Percentiles rank a stretch among this genome's conserved stretches.
These are phyloP conservation scores for Sporophila hypoxantha DNA, from an alignment of 2,113 vertebrate genomes.

Conservation along the genomic window DNA sequence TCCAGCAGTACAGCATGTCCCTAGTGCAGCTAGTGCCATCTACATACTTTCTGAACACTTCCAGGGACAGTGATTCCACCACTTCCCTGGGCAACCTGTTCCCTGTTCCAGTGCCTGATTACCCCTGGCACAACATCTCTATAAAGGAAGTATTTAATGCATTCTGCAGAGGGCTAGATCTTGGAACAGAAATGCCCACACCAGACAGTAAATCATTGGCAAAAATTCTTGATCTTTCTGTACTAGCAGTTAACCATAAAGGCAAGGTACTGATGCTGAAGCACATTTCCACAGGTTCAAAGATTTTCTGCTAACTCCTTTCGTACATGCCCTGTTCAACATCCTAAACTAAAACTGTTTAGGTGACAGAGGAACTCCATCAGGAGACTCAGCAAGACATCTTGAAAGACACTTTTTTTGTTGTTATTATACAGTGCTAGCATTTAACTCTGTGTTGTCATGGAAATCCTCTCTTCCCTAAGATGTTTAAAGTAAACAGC, in stretches of 20 bases:
- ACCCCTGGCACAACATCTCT: background rate
- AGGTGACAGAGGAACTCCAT: background rate
- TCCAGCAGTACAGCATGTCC: background rate
- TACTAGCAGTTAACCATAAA: background rate
- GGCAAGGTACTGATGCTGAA: background rate
- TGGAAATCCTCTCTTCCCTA: slow-evolving; percentile 27
- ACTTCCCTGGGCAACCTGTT: background rate
- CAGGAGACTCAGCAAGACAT: background rate
- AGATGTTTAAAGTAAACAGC: slow-evolving; percentile 38
- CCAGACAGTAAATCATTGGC: background rate
- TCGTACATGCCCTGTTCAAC: background rate
- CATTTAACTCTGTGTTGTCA: slow-evolving; percentile 13
- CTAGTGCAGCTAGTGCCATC: background rate
- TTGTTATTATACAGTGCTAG: background rate
- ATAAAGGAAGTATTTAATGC: background rate
- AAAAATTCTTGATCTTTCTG: background rate
- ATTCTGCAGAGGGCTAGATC: background rate
- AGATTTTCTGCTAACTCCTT: background rate
- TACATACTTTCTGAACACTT: background rate
- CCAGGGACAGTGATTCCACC: background rate
- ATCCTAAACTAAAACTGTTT: background rate
- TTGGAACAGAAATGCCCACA: background rate
- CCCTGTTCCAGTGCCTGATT: background rate
- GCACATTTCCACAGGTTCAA: background rate
- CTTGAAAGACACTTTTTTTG: background rate